phyloP scores from a whole-genome alignment of 2,888 invertebrate genomes.

The Metallyticus violacea region DNA sequence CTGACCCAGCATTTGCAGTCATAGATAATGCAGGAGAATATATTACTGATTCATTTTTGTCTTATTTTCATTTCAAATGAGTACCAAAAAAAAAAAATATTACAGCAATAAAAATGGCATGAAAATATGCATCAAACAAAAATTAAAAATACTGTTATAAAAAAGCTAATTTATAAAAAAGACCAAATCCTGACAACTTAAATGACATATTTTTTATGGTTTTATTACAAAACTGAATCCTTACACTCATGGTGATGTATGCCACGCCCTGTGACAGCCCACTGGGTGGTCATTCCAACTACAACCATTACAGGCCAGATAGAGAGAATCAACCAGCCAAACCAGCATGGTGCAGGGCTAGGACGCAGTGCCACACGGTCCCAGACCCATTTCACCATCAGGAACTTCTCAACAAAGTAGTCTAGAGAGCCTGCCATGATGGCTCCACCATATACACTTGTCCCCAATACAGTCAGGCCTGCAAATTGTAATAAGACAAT shows the following conservation, averaged over 20 bases:
- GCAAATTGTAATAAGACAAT: too few relatives aligned
- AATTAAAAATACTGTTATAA: too few relatives aligned
- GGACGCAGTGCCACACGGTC: constrained; percentile 54
- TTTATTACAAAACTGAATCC: constrained; percentile 36
- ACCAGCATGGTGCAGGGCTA: constrained; percentile 61
- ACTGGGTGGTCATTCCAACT: constrained; percentile 67
- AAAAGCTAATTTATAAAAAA: too few relatives aligned
- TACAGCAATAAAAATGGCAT: too few relatives aligned
- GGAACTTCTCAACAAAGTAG: constrained; percentile 70
- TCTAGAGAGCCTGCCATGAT: constrained; percentile 68
- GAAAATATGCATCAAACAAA: too few relatives aligned
- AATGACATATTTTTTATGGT: too few relatives aligned
- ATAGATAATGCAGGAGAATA: too few relatives aligned
- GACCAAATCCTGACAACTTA: too few relatives aligned
- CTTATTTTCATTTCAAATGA: too few relatives aligned
- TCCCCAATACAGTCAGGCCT: constrained; percentile 70
- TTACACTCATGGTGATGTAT: constrained; percentile 62
- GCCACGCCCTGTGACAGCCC: constrained; percentile 65
- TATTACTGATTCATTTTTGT: too few relatives aligned
- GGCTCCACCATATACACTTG: constrained; percentile 73
- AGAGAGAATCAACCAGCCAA: constrained; percentile 70
- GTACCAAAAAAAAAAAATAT: too few relatives aligned
- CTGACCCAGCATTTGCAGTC: too few relatives aligned
- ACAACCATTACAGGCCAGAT: constrained; percentile 70
- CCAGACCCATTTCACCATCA: constrained; percentile 71